Evolutionary conservation across 1,140 invertebrate species (phyloP), one percentile per base, ranked within the genome.

Genomic region (Aphaenogaster floridana): DNA sequence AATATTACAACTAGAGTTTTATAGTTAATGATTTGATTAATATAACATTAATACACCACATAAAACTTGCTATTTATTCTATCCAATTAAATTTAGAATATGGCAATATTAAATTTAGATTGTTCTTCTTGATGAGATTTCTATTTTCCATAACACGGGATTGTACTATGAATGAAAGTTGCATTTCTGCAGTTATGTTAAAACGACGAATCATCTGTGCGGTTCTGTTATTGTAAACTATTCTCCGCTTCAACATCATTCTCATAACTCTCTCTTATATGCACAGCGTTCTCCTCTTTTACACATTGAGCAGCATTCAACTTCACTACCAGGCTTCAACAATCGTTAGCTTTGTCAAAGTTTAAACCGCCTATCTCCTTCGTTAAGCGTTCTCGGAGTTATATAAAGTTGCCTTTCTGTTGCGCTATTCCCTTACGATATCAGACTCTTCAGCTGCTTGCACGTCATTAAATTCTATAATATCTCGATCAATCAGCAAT

Each of bases 321-420:
- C 76, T 77, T 54, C 36, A 77, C 17, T 59, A 17, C 13, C 42
- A 78, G 59, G 52, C 79, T 88, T 66, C 52, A 64, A 52, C 50
- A 87, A 69, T 86, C 84, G 87, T 74, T 80, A 88, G 59, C 84
- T 59, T 86, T 54, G 52, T 71, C 66, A 74, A 74, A 64, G 63
- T 86, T 64, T 66, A 48, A 6, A 48, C 36, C 59, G 52, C 17
- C 69, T 63, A 69, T 42, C 50, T 88, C 52, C 36, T 88, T 77
- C 68, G 48, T 54, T 64, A 87, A 59, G 7, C 78, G 45, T 59
- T 76, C 72, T 72, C n/a, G 15, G 34, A 86, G 59, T 74, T 61
- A 42, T 63, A 50, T 76, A 86, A 88, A 80, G 57, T 83, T 79
- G 52, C 52, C 42, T 69, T 80, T 11, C 48, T 48, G n/a, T 63